These are phyloP conservation scores for Drosophila maculinotata DNA, from an alignment of 2,888 invertebrate genomes.

Conservation along the genomic window DNA sequence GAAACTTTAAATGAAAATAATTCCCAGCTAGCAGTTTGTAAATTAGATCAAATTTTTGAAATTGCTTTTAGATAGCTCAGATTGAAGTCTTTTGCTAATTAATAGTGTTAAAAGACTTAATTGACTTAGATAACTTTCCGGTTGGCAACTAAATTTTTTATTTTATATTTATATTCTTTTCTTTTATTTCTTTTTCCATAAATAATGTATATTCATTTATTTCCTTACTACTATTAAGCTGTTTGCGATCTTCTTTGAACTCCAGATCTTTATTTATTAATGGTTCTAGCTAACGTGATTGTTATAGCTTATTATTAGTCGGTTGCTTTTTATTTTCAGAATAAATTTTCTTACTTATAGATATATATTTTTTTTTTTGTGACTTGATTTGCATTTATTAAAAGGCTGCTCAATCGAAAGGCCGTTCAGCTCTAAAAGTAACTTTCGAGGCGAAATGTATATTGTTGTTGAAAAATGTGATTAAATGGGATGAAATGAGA, in stretches of 20 bases:
- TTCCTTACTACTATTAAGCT: not conserved
- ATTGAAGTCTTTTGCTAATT: not conserved
- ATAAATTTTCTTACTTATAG: conserved; percentile 11
- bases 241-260: not conserved
- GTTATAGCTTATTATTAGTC: not conserved
- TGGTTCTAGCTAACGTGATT: not conserved
- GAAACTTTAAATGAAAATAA: not conserved
- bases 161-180: not conserved
- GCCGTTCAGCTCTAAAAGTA: conserved; percentile 15
- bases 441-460: conserved; percentile 22
- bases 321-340: conserved; percentile 4
- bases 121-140: too few species aligned
- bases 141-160: not conserved
- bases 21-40: not conserved
- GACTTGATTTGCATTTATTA: conserved; percentile 42
- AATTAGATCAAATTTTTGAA: not conserved
- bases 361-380: conserved; percentile 4
- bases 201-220: too few species aligned
- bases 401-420: conserved; percentile 1
- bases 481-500: conserved; percentile 31
- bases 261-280: too few species aligned
- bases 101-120: not conserved
- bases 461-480: conserved; percentile 13
- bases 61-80: not conserved
- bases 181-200: too few species aligned